A percentile compares a stretch with the other conserved stretches of the same genome.
Conservation (phyloP, 2,797 vertebrate genomes). For the Mionectes olivaceus region DNA sequence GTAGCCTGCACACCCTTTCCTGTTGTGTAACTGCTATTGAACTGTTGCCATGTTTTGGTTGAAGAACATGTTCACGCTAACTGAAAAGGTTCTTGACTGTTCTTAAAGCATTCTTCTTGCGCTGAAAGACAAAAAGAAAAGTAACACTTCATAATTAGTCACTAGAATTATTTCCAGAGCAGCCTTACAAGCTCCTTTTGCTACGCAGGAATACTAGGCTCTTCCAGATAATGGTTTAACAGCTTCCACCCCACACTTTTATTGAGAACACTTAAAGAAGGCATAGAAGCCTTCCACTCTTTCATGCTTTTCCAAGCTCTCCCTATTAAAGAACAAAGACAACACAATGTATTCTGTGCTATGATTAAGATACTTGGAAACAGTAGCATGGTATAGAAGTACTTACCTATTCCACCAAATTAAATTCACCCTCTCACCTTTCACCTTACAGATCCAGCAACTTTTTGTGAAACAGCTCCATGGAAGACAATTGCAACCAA, state of each 20-base stretch:
- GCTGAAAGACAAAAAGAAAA: constrained; percentile 27
- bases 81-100: not conserved
- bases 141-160: not conserved
- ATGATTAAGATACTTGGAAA: not conserved
- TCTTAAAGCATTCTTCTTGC: not conserved
- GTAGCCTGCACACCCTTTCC: not conserved
- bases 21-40: not conserved
- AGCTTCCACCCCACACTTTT: not conserved
- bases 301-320: not conserved
- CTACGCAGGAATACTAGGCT: not conserved
- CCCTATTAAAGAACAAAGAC: not conserved
- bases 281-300: not conserved
- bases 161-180: not conserved
- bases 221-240: not conserved
- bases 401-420: not conserved
- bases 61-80: not conserved
- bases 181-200: not conserved
- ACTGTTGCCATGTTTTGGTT: not conserved
- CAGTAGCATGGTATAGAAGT: fast-evolving
- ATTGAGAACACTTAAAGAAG: not conserved
- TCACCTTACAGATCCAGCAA: not conserved
- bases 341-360: not conserved
- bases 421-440: not conserved
- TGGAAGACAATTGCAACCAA: not conserved
- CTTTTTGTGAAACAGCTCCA: not conserved